A percentile compares a stretch with the other conserved stretches of the same genome.
Evolutionary conservation across 2,888 invertebrate species (phyloP).

Genomic region (Geotrupes spiniger): DNA sequence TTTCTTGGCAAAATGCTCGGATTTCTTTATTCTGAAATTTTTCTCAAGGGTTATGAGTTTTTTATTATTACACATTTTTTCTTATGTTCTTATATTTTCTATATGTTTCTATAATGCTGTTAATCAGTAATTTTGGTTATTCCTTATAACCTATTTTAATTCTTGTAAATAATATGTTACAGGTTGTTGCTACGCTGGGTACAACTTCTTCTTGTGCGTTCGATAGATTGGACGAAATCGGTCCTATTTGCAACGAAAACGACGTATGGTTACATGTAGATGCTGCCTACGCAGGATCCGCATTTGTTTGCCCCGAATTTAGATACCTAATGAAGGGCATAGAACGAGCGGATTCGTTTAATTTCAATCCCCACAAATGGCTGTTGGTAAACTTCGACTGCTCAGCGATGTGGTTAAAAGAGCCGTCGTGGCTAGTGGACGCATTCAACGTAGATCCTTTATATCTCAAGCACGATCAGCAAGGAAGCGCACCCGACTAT

Average conservation of each 20-base stretch:
- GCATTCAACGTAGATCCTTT: constrained; percentile 97
- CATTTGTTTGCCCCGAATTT: constrained; percentile 96
- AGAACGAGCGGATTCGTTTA: constrained; percentile 92
- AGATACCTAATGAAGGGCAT: constrained; percentile 84
- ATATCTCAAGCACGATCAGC: constrained; percentile 92
- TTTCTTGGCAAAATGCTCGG: too few species aligned
- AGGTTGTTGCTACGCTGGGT: constrained; percentile 87
- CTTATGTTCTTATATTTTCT: too few species aligned
- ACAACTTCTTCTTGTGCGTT: constrained; percentile 97
- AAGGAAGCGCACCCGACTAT: constrained; percentile 88
- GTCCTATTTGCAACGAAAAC: constrained; percentile 76
- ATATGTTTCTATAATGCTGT: too few species aligned
- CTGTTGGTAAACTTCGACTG: constrained; percentile 98
- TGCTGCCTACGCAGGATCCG: constrained; percentile 94
- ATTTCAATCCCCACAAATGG: constrained; percentile 99
- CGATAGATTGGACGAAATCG: constrained; percentile 85
- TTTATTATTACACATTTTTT: too few species aligned
- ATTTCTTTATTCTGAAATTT: too few species aligned
- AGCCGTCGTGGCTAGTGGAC: constrained; percentile 85
- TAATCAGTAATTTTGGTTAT: not conserved
- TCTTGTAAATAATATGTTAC: too few species aligned
- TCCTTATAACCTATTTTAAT: not conserved
- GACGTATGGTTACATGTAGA: constrained; percentile 92
- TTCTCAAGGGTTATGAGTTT: too few species aligned
- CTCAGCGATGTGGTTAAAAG: constrained; percentile 95